These are phyloP conservation scores for Chrysocyon brachyurus DNA, from an alignment of 2,797 vertebrate species.

Conservation along the genomic window DNA sequence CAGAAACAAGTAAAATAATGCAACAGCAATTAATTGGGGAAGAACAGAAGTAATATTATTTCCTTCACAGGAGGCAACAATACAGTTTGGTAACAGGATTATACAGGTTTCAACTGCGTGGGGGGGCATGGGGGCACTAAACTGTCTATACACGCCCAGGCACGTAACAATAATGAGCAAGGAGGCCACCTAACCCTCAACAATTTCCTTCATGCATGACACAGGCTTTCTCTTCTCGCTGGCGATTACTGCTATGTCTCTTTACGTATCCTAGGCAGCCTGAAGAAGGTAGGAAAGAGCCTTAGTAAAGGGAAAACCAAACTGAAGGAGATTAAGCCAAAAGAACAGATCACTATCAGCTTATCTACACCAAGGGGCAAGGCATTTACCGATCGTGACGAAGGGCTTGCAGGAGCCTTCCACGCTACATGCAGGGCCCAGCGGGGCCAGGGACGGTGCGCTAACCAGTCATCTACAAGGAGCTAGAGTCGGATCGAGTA, in stretches of 20 bases:
- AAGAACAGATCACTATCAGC: slow-evolving; percentile 87
- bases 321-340: slow-evolving; percentile 86
- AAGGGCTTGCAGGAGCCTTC: slow-evolving; percentile 88
- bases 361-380: slow-evolving; percentile 88
- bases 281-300: slow-evolving; percentile 77
- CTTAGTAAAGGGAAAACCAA: slow-evolving; percentile 80
- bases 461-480: slow-evolving; percentile 89
- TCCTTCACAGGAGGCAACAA: slow-evolving; percentile 90
- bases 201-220: slow-evolving; percentile 86
- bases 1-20: slow-evolving; percentile 85
- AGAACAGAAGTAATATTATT: slow-evolving; percentile 88
- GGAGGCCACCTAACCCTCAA: slow-evolving; percentile 86
- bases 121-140: slow-evolving; percentile 88
- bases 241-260: slow-evolving; percentile 81
- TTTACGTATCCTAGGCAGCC: slow-evolving; percentile 74
- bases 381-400: slow-evolving; percentile 88
- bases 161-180: slow-evolving; percentile 88
- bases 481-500: slow-evolving; percentile 89
- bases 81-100: slow-evolving; percentile 89
- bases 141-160: slow-evolving; percentile 87
- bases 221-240: slow-evolving; percentile 84
- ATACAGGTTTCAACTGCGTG: slow-evolving; percentile 87
- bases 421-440: slow-evolving; percentile 92
- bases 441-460: slow-evolving; percentile 88
- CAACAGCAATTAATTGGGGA: slow-evolving; percentile 87